A percentile compares a stretch with the other conserved stretches of the same genome.
Conservation (phyloP, 2,797 vertebrate genomes). For the Champsocephalus esox region DNA sequence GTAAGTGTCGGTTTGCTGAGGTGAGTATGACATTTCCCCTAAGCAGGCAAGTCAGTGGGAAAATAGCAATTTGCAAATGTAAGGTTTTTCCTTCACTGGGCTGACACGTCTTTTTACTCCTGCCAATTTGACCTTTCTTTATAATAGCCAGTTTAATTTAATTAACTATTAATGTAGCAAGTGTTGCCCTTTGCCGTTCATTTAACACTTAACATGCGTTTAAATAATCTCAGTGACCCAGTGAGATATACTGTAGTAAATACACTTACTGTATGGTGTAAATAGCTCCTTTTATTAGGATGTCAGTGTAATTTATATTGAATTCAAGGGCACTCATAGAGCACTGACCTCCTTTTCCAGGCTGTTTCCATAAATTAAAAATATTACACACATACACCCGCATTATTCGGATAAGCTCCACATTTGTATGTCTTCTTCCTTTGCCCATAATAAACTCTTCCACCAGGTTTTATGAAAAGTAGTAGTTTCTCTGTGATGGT, state of each 20-base stretch:
- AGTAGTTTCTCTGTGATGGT: too few species aligned
- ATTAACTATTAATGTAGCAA: conserved; percentile 31
- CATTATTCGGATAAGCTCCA: too few species aligned
- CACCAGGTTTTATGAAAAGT: too few species aligned
- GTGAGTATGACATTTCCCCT: conserved; percentile 46
- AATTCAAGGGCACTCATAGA: too few species aligned
- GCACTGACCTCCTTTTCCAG: too few species aligned
- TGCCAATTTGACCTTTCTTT: conserved; percentile 35
- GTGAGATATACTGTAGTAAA: conserved; percentile 4
- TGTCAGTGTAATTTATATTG: conserved; percentile 16
- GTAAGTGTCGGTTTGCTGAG: conserved; percentile 39
- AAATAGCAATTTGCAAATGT: conserved; percentile 50
- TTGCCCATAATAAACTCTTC: too few species aligned
- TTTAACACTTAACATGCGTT: conserved; percentile 37
- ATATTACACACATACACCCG: too few species aligned
- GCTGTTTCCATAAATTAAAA: too few species aligned
- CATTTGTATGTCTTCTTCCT: too few species aligned
- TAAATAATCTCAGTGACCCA: conserved; percentile 22
- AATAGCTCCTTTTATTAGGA: conserved; percentile 10
- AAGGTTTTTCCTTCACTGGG: conserved; percentile 5
- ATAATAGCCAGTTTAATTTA: conserved; percentile 40
- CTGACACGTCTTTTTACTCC: conserved; percentile 21
- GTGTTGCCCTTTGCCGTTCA: conserved; percentile 23
- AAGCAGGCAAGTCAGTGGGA: conserved; percentile 33
- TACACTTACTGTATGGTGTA: conserved; percentile 7